phyloP scores from a whole-genome alignment of 2,888 invertebrate genomes.

The Lobophora halterata region DNA sequence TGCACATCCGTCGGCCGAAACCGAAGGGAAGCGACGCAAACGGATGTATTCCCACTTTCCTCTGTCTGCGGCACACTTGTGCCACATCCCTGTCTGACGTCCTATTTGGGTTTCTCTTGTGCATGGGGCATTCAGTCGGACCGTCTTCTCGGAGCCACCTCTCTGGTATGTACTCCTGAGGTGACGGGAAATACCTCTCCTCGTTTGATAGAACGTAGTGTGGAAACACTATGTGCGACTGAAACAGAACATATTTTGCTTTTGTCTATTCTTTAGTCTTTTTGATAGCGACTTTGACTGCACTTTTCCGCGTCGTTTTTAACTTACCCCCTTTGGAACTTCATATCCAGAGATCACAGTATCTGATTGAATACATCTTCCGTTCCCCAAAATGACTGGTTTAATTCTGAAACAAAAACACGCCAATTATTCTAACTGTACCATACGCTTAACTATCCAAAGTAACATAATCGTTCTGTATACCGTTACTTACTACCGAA shows the following conservation, averaged over 20 bases:
- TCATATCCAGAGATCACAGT: conserved; percentile 88
- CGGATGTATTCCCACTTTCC: conserved; percentile 84
- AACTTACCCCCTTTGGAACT: conserved; percentile 89
- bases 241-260: conserved; percentile 39
- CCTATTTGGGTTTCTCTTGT: conserved; percentile 12
- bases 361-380: conserved; percentile 87
- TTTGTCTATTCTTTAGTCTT: not conserved
- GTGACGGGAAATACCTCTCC: conserved; percentile 86
- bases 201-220: conserved; percentile 88
- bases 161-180: conserved; percentile 86
- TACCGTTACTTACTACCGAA: too few relatives aligned
- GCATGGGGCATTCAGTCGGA: conserved; percentile 15
- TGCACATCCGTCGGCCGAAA: conserved; percentile 87
- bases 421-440: conserved; percentile 3
- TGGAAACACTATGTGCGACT: conserved; percentile 90
- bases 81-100: conserved; percentile 30
- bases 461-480: too few relatives aligned
- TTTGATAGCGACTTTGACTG: not conserved
- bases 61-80: conserved; percentile 64
- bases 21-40: conserved; percentile 89
- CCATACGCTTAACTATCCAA: not conserved
- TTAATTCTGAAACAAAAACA: conserved; percentile 82
- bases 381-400: conserved; percentile 91
- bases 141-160: conserved; percentile 84
- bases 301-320: not conserved